These are phyloP conservation scores for Pterostichus madidus DNA, from an alignment of 2,888 invertebrate species.

Conservation along the genomic window DNA sequence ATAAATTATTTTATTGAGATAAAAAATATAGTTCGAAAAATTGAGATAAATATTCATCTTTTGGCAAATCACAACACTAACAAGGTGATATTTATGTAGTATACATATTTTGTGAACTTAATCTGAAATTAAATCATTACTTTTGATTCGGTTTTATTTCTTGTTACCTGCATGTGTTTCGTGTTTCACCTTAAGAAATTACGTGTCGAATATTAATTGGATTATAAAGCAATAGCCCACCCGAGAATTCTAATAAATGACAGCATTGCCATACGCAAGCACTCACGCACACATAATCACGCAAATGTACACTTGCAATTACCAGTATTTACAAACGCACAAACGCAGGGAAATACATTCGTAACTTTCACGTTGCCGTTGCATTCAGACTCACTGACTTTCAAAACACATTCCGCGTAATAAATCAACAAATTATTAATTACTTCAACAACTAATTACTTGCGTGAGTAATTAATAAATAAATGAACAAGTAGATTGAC, in stretches of 20 bases:
- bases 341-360: not conserved
- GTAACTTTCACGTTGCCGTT: conserved; percentile 9
- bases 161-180: no score
- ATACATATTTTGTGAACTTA: no score
- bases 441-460: conserved; percentile 66
- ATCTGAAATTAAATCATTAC: no score
- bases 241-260: conserved; percentile 21
- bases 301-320: conserved; percentile 16
- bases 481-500: conserved; percentile 39
- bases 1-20: no score
- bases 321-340: conserved; percentile 29
- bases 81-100: no score
- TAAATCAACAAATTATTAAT: conserved; percentile 67
- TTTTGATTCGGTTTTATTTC: no score
- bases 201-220: not conserved
- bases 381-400: conserved; percentile 38
- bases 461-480: conserved; percentile 65
- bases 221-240: conserved; percentile 23
- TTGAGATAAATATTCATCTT: no score
- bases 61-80: no score
- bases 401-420: conserved; percentile 59
- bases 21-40: no score
- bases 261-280: conserved; percentile 5
- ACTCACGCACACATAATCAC: not conserved
- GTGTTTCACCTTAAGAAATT: no score